Evolutionary conservation across 2,888 invertebrate genomes (phyloP).

Genomic region (Clitarchus hookeri): DNA sequence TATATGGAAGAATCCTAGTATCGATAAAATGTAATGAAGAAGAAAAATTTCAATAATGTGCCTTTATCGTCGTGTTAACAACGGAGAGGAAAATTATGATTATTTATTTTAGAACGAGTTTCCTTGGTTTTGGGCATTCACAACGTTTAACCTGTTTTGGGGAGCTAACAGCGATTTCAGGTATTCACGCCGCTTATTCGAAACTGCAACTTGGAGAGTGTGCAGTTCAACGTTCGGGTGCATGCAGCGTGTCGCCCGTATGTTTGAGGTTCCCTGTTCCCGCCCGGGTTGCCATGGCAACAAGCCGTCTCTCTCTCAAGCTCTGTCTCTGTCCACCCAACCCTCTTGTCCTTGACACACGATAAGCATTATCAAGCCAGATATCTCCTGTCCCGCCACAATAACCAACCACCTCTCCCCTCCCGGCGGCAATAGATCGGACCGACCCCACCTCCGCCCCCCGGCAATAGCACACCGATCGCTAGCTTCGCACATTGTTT

Average conservation of each 20-base stretch:
- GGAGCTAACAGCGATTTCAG: too few species aligned
- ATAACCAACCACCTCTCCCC: not conserved
- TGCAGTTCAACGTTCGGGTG: not conserved
- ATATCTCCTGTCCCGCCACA: not conserved
- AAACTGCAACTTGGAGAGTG: not conserved
- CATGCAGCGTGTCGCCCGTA: not conserved
- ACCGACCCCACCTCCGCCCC: not conserved
- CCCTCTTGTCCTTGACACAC: slow-evolving; percentile 1
- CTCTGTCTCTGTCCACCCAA: not conserved
- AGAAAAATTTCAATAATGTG: too few species aligned
- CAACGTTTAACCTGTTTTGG: too few species aligned
- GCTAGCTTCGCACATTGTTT: slow-evolving; percentile 1
- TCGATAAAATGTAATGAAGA: too few species aligned
- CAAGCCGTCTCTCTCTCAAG: not conserved
- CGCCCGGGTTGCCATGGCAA: slow-evolving; percentile 3
- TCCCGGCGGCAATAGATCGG: not conserved
- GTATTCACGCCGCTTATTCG: too few species aligned
- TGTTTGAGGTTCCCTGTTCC: not conserved
- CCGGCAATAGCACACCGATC: not conserved
- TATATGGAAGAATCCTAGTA: too few species aligned
- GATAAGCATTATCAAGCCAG: slow-evolving; percentile 4
- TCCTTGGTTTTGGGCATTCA: too few species aligned
- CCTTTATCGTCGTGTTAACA: too few species aligned
- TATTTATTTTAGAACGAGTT: too few species aligned
- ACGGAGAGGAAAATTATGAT: too few species aligned